Base-by-base conservation (phyloP, 2,888 invertebrate genomes). In the Therioaphis trifolii region DNA sequence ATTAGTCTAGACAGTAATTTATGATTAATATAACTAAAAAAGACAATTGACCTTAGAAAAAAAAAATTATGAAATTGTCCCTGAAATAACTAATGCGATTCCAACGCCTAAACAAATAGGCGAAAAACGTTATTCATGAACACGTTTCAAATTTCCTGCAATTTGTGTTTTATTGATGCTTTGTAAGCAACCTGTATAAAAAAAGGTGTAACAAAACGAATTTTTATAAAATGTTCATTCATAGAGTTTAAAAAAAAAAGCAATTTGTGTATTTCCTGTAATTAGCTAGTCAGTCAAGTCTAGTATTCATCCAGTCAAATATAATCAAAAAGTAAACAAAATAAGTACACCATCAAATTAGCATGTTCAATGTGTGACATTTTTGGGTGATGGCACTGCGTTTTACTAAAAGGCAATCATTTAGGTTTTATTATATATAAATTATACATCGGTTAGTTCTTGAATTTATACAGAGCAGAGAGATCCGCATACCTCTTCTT, bases 101-200 rank as follows among this genome's bases (percentile, higher is more conserved):
- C 14, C 27, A 40, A 80, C 46, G 71, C 69, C 43, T 46, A 71
- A 46, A 52, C 68, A 43, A 55, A 69, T 55, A 18, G n/a, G 40
- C 3, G 21, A 79, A 68, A 78, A 79, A 43, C 18, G 7, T 52
- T 58, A 49, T 69, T 69, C 69, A 71, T 43, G 15, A 77, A 71
- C 43, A 58, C 52, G 15, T 71, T 80, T 78, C 18, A 68, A 78
- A 80, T 80, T 80, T 80, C 71, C 79, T 80, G 79, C 79, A 80
- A 71, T 80, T 80, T 78, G 52, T 61, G 21, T 78, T 27, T 71
- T 5, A 43, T 58, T 58, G 52, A 11, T 18, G 7, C 46, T 40
- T 68, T 68, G 40, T 78, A 27, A 69, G 15, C 61, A 68, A 66
- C 21, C 18, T 52, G 77, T 18, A 29, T 21, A 29, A 29, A 66